A percentile compares a stretch with the other conserved stretches of the same genome.
Evolutionary conservation across 2,888 invertebrate genomes (phyloP).

Genomic region (Pherbina coryleti): DNA sequence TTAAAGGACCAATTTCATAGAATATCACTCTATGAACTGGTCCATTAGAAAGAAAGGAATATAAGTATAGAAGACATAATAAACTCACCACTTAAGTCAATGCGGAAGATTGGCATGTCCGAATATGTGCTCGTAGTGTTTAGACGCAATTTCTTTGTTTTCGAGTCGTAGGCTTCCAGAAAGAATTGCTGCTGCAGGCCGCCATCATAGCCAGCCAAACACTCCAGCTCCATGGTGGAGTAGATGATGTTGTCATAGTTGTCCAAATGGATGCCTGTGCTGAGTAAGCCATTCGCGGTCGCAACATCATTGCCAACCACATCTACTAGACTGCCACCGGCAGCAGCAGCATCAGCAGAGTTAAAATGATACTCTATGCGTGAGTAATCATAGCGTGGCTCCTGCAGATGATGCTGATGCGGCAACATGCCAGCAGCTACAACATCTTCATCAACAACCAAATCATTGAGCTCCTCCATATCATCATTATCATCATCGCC

Average conservation of each 20-base stretch:
- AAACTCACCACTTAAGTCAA: constrained; percentile 69
- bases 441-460: constrained; percentile 1
- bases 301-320: constrained; percentile 41
- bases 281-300: constrained; percentile 17
- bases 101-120: constrained; percentile 75
- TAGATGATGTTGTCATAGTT: constrained; percentile 69
- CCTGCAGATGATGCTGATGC: constrained; percentile 36
- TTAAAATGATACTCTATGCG: constrained; percentile 67
- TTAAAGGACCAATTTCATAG: no score
- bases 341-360: constrained; percentile 45
- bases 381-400: constrained; percentile 66
- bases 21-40: no score
- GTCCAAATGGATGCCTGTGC: constrained; percentile 62
- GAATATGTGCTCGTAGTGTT: constrained; percentile 76
- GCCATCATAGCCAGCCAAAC: constrained; percentile 89
- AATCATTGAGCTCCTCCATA: not conserved
- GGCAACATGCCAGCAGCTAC: constrained; percentile 43
- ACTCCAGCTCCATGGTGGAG: constrained; percentile 81
- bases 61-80: no score
- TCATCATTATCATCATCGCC: constrained; percentile 54
- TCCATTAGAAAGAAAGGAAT: no score
- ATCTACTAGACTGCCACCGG: constrained; percentile 38
- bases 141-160: constrained; percentile 78
- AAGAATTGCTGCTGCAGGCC: constrained; percentile 88
- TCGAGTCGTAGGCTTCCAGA: constrained; percentile 84